A percentile compares a stretch with the other conserved stretches of the same genome.
Evolutionary conservation across 2,888 invertebrate genomes (phyloP).

Genomic region (Andrena bicolor): DNA sequence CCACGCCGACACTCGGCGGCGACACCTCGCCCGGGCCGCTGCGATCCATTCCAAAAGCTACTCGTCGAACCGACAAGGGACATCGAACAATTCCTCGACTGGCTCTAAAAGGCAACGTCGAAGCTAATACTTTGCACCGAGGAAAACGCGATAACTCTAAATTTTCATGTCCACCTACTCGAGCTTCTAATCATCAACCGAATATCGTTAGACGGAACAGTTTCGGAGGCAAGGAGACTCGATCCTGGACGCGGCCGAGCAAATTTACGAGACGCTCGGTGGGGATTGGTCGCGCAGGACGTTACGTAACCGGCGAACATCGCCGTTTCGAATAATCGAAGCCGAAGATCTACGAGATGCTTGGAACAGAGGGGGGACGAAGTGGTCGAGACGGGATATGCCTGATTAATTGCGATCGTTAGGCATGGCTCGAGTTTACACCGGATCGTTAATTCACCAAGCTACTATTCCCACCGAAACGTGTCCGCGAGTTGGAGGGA

Average conservation of each 20-base stretch:
- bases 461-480: background rate
- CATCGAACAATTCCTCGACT: no score
- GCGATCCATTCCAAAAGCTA: no score
- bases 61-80: no score
- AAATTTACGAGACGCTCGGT: background rate
- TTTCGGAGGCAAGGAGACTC: background rate
- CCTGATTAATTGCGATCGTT: constrained; percentile 28
- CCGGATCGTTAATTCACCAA: background rate
- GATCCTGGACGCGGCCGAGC: background rate
- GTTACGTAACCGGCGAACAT: constrained; percentile 33
- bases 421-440: background rate
- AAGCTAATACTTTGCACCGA: no score
- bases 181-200: no score
- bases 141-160: no score
- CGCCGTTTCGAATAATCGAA: constrained; percentile 26
- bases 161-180: no score
- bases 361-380: background rate
- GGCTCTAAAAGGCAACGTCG: no score
- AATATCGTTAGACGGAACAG: no score
- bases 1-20: constrained; percentile 5
- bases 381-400: constrained; percentile 6
- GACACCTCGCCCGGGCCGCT: no score
- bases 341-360: constrained; percentile 2
- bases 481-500: no score
- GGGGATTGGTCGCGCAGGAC: constrained; percentile 5